Evolutionary conservation across 2,888 invertebrate genomes (phyloP).

Genomic region (Timandra comae): DNA sequence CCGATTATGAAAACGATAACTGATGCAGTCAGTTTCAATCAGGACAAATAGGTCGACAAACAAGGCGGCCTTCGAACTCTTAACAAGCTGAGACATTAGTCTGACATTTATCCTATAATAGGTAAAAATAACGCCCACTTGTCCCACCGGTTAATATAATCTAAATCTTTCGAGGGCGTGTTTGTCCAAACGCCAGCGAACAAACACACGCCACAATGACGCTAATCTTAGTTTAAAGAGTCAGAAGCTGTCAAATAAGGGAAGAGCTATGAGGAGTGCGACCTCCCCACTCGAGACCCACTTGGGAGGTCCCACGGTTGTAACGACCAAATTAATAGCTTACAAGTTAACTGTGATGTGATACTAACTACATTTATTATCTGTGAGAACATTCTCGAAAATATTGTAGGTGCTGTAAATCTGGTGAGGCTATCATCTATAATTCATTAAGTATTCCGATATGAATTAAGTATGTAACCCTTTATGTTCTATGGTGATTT

Average conservation of each 20-base stretch:
- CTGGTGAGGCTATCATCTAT: no score
- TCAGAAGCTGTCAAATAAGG: constrained; percentile 46
- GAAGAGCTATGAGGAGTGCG: constrained; percentile 24
- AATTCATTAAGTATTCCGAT: no score
- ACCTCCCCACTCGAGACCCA: constrained; percentile 34
- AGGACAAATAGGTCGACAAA: constrained; percentile 25
- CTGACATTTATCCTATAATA: constrained; percentile 40
- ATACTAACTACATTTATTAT: constrained; percentile 35
- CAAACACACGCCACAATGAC: constrained; percentile 19
- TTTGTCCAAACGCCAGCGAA: constrained; percentile 24
- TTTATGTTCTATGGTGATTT: no score
- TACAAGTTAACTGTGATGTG: constrained; percentile 34
- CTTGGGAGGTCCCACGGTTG: constrained; percentile 59
- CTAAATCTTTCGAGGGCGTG: constrained; percentile 29
- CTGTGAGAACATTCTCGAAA: constrained; percentile 36
- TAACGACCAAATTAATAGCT: constrained; percentile 54
- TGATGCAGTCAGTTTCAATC: constrained; percentile 31
- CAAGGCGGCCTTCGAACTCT: constrained; percentile 34
- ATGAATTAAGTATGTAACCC: no score
- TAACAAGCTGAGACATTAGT: constrained; percentile 32
- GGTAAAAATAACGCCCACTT: constrained; percentile 37
- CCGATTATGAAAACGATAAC: constrained; percentile 14
- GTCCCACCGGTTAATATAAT: constrained; percentile 29
- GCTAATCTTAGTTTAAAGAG: constrained; percentile 43
- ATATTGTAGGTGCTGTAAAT: no score